Percentiles rank a stretch among this genome's conserved stretches.
Evolutionary conservation across 2,113 vertebrate genomes (phyloP).

Genomic region (Takifugu flavidus): DNA sequence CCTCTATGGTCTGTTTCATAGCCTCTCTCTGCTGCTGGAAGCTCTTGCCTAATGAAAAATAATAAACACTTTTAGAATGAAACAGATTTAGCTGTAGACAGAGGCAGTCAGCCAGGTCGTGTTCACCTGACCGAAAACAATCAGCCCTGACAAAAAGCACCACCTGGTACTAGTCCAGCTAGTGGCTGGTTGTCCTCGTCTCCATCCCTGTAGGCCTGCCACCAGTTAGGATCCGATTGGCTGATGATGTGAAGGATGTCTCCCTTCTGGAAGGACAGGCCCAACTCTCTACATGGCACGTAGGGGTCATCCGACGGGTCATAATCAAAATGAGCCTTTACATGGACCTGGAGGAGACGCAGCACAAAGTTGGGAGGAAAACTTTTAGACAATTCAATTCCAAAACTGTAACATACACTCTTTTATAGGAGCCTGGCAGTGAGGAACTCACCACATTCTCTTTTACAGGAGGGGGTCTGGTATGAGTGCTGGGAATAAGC

Average conservation of each 20-base stretch:
- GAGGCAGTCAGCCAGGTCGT: background rate
- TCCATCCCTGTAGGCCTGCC: slow-evolving; percentile 97
- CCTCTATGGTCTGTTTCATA: slow-evolving; percentile 99
- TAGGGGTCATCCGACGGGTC: slow-evolving; percentile 98
- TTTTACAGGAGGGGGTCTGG: slow-evolving; percentile 84
- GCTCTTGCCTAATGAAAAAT: slow-evolving; percentile 82
- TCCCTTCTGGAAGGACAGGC: slow-evolving; percentile 96
- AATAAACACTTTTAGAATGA: background rate
- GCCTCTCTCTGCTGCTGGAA: slow-evolving; percentile 99
- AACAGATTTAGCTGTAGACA: background rate
- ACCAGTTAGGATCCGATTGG: slow-evolving; percentile 98
- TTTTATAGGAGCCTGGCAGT: too few relatives aligned
- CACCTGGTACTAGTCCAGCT: slow-evolving; percentile 96
- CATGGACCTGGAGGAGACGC: slow-evolving; percentile 79
- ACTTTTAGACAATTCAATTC: background rate
- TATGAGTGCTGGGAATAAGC: slow-evolving; percentile 88
- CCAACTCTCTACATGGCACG: slow-evolving; percentile 93
- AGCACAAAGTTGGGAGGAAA: background rate
- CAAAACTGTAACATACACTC: background rate
- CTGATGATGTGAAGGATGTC: slow-evolving; percentile 98
- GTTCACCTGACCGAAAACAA: background rate
- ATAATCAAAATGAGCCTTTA: slow-evolving; percentile 97
- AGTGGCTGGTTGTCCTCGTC: slow-evolving; percentile 97
- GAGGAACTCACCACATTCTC: slow-evolving; percentile 89
- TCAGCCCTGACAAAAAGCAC: background rate